Evolutionary conservation across 2,113 vertebrate species (phyloP).

Genomic region (Amphiprion ocellaris): DNA sequence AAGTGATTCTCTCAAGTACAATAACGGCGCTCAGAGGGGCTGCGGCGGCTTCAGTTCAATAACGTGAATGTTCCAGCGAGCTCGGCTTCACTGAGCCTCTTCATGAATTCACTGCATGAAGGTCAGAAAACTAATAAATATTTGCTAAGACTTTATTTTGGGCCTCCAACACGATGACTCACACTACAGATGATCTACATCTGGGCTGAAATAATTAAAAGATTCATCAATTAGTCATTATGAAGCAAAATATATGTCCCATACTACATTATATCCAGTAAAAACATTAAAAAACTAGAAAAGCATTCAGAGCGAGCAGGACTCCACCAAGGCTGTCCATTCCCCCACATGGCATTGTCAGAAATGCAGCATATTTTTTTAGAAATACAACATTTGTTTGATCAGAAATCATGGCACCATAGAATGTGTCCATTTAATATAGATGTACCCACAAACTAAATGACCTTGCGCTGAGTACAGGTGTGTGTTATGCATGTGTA

Average conservation of each 20-base stretch:
- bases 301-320: no score
- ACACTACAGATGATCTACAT: background rate
- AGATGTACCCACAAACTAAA: no score
- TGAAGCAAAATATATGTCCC: background rate
- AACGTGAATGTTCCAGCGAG: slow-evolving; percentile 5
- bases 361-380: no score
- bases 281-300: no score
- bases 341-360: no score
- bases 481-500: no score
- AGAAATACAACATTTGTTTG: no score
- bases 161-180: background rate
- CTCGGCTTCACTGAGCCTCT: background rate
- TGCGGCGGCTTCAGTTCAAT: slow-evolving; percentile 8
- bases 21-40: slow-evolving; percentile 22
- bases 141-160: background rate
- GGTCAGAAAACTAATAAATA: slow-evolving; percentile 3
- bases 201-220: background rate
- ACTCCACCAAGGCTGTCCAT: no score
- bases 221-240: background rate
- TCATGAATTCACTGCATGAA: slow-evolving; percentile 6
- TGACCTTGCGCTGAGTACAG: no score
- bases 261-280: background rate
- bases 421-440: no score
- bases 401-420: no score
- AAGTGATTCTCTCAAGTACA: slow-evolving; percentile 38